These are phyloP conservation scores for Xiphophorus couchianus DNA, from an alignment of 2,113 vertebrate species.

Conservation along the genomic window DNA sequence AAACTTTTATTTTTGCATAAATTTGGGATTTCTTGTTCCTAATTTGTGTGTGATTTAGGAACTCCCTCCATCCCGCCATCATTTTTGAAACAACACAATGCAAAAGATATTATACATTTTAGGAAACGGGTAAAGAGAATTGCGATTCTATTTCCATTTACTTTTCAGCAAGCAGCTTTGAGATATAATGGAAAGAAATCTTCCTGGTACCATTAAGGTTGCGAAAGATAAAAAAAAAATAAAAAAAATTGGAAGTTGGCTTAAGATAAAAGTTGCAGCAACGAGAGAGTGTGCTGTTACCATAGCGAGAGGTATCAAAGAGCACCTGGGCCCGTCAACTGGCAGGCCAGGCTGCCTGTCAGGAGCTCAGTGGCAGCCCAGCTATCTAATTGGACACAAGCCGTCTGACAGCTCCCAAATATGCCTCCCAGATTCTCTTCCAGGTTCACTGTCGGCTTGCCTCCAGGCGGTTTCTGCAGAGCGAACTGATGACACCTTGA, in stretches of 20 bases:
- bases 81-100: too few species aligned
- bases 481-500: slow-evolving; percentile 22
- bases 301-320: neutral
- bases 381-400: slow-evolving; percentile 70
- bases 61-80: too few species aligned
- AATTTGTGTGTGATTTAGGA: too few species aligned
- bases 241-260: neutral
- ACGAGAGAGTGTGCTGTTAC: neutral
- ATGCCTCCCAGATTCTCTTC: slow-evolving; percentile 34
- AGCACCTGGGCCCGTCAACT: slow-evolving; percentile 34
- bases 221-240: neutral
- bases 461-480: slow-evolving; percentile 21
- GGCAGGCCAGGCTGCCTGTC: slow-evolving; percentile 66
- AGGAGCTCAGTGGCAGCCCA: slow-evolving; percentile 24
- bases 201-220: neutral
- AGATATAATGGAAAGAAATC: neutral
- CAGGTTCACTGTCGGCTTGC: slow-evolving; percentile 41
- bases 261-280: neutral
- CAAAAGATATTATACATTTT: too few species aligned
- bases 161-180: neutral
- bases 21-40: too few species aligned
- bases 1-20: too few species aligned
- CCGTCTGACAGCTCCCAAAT: slow-evolving; percentile 59
- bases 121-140: neutral
- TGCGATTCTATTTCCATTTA: neutral